Percentiles rank a stretch among this genome's conserved stretches.
phyloP scores from a whole-genome alignment of 2,888 invertebrate genomes.

The Drosophila pullipes region DNA sequence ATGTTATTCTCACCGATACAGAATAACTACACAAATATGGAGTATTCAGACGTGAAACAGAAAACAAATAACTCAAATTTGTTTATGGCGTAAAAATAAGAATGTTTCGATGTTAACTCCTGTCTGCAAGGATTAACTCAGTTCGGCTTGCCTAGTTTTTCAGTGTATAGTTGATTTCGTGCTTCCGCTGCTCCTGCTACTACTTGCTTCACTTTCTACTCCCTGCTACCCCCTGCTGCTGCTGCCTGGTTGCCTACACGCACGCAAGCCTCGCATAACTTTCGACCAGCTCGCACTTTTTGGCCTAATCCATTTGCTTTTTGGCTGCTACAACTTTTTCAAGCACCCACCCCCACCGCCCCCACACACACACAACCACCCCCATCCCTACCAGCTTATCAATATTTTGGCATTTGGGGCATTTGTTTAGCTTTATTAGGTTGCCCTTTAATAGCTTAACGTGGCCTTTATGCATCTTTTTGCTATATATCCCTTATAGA shows the following conservation, averaged over 20 bases:
- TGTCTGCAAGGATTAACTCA: not conserved
- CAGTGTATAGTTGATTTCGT: not conserved
- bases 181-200: not conserved
- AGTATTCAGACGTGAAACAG: not conserved
- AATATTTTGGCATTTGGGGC: conserved; percentile 38
- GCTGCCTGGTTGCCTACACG: conserved; percentile 17
- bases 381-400: conserved; percentile 9
- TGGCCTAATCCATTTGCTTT: conserved; percentile 59
- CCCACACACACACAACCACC: not conserved
- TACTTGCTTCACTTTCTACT: too few relatives aligned
- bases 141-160: not conserved
- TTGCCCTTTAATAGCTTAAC: not conserved
- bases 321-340: conserved; percentile 29
- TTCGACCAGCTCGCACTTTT: conserved; percentile 31
- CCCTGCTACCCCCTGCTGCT: not conserved
- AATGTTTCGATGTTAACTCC: not conserved
- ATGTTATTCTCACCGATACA: not conserved
- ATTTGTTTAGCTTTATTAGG: conserved; percentile 8
- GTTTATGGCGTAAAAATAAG: not conserved
- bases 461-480: not conserved
- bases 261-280: conserved; percentile 50
- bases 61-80: not conserved
- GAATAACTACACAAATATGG: too few relatives aligned
- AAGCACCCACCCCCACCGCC: not conserved
- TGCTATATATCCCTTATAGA: not conserved